These are phyloP conservation scores for Priocnemis perturbator DNA, from an alignment of 2,888 invertebrate genomes.

Conservation along the genomic window DNA sequence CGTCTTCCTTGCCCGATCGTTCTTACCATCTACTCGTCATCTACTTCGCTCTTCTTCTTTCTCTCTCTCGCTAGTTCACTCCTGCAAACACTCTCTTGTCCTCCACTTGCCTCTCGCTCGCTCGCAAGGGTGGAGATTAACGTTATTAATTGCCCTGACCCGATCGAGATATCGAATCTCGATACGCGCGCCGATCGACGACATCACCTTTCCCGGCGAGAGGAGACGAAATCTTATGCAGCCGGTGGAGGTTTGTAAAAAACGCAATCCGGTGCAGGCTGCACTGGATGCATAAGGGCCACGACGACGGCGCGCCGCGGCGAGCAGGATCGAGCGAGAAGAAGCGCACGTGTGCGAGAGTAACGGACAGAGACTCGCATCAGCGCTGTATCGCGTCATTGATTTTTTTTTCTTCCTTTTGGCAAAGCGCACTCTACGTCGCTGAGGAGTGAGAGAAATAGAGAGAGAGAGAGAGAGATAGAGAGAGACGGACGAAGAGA, in stretches of 20 bases:
- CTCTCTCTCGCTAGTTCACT: background rate
- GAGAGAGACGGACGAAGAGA: conserved; percentile 26
- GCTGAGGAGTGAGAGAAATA: background rate
- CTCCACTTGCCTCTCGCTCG: conserved; percentile 5
- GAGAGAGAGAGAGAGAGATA: conserved; percentile 20
- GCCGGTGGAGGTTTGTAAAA: conserved; percentile 29
- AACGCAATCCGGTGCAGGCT: conserved; percentile 20
- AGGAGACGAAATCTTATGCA: conserved; percentile 40
- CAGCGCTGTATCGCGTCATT: conserved; percentile 6
- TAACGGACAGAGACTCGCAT: background rate
- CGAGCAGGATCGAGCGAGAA: conserved; percentile 4
- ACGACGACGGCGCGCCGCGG: conserved; percentile 6
- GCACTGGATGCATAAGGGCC: conserved; percentile 40
- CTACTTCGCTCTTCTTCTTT: background rate
- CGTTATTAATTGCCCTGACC: conserved; percentile 47
- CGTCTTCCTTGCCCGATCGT: too few relatives aligned
- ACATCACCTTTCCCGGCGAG: conserved; percentile 48
- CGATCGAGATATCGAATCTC: conserved; percentile 50
- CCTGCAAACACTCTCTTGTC: background rate
- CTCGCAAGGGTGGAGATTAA: conserved; percentile 27
- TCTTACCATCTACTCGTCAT: too few relatives aligned
- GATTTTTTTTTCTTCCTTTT: conserved; percentile 4
- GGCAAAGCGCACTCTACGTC: background rate
- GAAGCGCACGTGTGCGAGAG: background rate
- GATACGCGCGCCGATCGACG: conserved; percentile 31